Percentiles rank a stretch among this genome's conserved stretches.
Conservation (phyloP, 1,140 invertebrate species). For the Bilobella aurantiaca region DNA sequence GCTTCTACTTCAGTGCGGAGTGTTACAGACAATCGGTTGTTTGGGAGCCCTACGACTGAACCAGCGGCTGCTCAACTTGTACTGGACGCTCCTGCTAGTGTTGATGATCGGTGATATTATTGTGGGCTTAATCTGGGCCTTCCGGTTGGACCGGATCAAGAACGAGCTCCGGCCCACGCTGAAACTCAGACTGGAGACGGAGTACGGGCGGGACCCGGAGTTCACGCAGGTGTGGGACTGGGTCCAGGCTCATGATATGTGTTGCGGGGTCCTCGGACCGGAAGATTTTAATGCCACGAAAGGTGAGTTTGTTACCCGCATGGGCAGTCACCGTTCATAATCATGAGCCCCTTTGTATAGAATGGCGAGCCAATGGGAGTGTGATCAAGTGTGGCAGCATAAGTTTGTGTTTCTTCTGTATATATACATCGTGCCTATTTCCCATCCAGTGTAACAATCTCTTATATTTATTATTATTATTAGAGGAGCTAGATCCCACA, state of each 20-base stretch:
- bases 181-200: constrained; percentile 45
- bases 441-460: no score
- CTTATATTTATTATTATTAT: no score
- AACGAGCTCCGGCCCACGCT: constrained; percentile 59
- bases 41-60: constrained; percentile 66
- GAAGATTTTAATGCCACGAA: constrained; percentile 50
- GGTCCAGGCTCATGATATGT: constrained; percentile 60
- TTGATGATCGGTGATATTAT: constrained; percentile 71
- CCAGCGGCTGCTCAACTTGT: constrained; percentile 66
- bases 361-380: no score
- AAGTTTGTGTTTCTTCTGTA: no score
- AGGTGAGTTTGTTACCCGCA: no score
- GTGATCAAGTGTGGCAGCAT: no score
- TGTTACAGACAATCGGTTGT: constrained; percentile 47
- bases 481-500: no score
- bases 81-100: constrained; percentile 68
- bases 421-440: no score
- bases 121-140: constrained; percentile 76
- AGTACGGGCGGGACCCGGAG: constrained; percentile 57
- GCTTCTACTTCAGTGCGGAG: constrained; percentile 53
- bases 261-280: constrained; percentile 64
- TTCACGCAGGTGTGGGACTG: constrained; percentile 70
- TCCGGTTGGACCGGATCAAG: constrained; percentile 63
- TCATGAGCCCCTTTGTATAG: no score
- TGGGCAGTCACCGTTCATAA: no score